Evolutionary conservation across 2,113 vertebrate species (phyloP).

Genomic region (Esox niger): DNA sequence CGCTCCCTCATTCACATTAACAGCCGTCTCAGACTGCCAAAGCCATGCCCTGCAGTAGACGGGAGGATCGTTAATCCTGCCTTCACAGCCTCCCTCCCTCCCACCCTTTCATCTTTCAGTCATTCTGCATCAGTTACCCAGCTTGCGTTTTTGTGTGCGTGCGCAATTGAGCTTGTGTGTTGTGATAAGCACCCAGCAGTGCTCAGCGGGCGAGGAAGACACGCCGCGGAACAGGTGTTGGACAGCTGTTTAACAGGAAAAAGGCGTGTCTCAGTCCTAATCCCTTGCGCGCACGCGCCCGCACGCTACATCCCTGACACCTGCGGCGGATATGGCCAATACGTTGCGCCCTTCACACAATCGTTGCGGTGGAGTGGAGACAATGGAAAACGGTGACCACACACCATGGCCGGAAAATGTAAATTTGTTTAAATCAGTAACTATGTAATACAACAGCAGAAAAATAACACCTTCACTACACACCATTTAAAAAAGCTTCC

Average conservation of each 20-base stretch:
- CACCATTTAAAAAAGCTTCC: no score
- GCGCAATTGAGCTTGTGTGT: no score
- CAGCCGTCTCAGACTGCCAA: neutral
- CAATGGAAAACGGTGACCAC: neutral
- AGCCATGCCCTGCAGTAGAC: neutral
- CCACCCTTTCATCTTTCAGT: conserved; percentile 2
- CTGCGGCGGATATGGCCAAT: neutral
- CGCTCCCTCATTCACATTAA: no score
- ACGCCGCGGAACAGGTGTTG: neutral
- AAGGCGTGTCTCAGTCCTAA: no score
- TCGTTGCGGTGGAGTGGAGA: neutral
- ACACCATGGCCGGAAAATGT: neutral
- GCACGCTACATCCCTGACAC: neutral
- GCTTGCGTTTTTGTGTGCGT: no score
- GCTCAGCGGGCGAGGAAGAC: neutral
- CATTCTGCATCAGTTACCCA: conserved; percentile 13
- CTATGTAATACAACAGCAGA: no score
- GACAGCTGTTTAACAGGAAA: conserved; percentile 2
- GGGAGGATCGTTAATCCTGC: neutral
- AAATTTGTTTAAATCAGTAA: no score
- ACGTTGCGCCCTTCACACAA: neutral
- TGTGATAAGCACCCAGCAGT: neutral
- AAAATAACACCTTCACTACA: no score
- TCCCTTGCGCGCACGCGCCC: neutral
- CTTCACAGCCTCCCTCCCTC: neutral